Evolutionary conservation across 1,140 invertebrate species (phyloP), one percentile per base, ranked within the genome.

Genomic region (Philotrypesis tridentata): DNA sequence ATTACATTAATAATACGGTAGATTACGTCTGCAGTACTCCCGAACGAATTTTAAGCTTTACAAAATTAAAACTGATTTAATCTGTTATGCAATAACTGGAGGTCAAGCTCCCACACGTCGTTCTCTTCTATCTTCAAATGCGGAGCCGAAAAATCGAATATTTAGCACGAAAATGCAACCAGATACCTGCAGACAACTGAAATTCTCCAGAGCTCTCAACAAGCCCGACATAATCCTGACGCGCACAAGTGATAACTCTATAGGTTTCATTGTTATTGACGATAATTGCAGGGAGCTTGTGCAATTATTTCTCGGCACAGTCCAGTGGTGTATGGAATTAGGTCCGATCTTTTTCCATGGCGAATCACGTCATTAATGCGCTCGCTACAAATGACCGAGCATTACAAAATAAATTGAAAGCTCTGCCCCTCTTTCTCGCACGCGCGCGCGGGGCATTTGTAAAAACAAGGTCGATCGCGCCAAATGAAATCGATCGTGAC

Each of bases 361-460:
- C 21, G 21, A 55, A 55, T 55, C 48, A 17, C 48, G 7, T 55
- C 48, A 55, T 55, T 55, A 55, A 55, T 55, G 7, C 48, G 4
- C 17, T 3, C n/a, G n/a, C 48, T 55, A n/a, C 48, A 55, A 55
- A 55, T 55, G 48, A 55, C 48, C 48, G 48, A 55, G 48, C 48
- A 55, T 55, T 55, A 55, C 21, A 55, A 55, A 55, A 67, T 67
- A 67, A 67, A 67, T 67, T 67, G 25, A 67, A 67, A 55, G 48
- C 48, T 55, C 21, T 43, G 12, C 17, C 40, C 17, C 14, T 11
- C 40, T 43, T 4, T 37, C 33, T 43, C 40, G 5, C 40, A 12
- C 7, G 48, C 48, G 17, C 48, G 14, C 2, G 21, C 48, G 6
- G 48, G 48, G 14, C 48, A 17, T 55, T 55, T 55, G 48, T 55